Conservation (phyloP, 1,140 invertebrate species). For the Euwallacea fornicatus region DNA sequence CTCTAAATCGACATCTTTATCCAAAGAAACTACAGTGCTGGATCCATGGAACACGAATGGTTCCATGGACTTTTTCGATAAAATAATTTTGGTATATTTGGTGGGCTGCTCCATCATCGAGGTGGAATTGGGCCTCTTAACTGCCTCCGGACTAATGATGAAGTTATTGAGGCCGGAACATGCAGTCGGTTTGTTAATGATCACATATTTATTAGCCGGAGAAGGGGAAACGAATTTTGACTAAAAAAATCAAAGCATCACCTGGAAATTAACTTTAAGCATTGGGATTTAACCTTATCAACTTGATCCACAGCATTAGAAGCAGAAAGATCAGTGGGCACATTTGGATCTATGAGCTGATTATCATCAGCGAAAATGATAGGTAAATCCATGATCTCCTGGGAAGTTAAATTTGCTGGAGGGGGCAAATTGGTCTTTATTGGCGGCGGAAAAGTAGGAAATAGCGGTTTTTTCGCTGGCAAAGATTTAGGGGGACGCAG, state of each 20-base stretch:
- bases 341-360: slow-evolving; percentile 54
- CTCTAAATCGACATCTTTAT: slow-evolving; percentile 40
- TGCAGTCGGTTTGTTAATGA: slow-evolving; percentile 48
- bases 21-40: not conserved
- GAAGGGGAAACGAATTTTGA: slow-evolving; percentile 25
- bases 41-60: not conserved
- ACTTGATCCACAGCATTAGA: slow-evolving; percentile 1
- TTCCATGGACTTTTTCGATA: slow-evolving; percentile 54
- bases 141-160: slow-evolving; percentile 41
- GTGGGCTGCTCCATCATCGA: slow-evolving; percentile 42
- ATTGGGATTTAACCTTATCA: not conserved
- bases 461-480: slow-evolving; percentile 40
- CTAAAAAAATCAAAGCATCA: no score
- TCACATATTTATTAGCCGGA: slow-evolving; percentile 45
- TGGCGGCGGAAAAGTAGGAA: slow-evolving; percentile 24
- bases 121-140: slow-evolving; percentile 36
- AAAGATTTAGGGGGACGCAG: slow-evolving; percentile 24
- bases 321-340: slow-evolving; percentile 42
- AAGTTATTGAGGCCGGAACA: slow-evolving; percentile 45
- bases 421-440: slow-evolving; percentile 40
- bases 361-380: slow-evolving; percentile 69
- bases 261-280: not conserved
- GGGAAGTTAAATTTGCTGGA: slow-evolving; percentile 58
- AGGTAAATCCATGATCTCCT: slow-evolving; percentile 67
- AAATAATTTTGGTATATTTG: slow-evolving; percentile 61